A percentile compares a stretch with the other conserved stretches of the same genome.
These are phyloP conservation scores for Dryoscopus gambensis DNA, from an alignment of 2,113 vertebrate species.

Conservation along the genomic window DNA sequence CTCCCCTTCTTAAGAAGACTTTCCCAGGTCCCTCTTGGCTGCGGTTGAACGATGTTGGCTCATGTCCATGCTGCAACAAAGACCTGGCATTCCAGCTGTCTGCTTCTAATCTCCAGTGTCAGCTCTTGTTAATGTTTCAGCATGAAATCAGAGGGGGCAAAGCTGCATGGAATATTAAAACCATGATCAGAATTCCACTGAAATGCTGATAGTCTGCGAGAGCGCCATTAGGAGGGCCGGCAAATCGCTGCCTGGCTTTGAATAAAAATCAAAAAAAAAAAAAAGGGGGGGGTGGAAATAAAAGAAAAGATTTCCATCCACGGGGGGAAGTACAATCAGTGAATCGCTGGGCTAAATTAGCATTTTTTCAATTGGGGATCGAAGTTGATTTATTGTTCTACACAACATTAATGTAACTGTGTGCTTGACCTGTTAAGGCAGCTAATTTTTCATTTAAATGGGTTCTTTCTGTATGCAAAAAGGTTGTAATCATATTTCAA, in stretches of 20 bases:
- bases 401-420: constrained; percentile 79
- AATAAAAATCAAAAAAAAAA: constrained; percentile 69
- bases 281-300: constrained; percentile 67
- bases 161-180: constrained; percentile 93
- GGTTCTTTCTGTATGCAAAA: constrained; percentile 64
- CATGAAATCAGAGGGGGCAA: constrained; percentile 96
- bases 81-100: constrained; percentile 98
- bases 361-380: constrained; percentile 82
- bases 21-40: constrained; percentile 97
- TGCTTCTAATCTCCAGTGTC: constrained; percentile 99
- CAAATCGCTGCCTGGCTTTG: constrained; percentile 72
- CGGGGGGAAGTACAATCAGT: constrained; percentile 73
- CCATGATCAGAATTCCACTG: constrained; percentile 89
- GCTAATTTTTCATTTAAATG: constrained; percentile 80
- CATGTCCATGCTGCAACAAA: constrained; percentile 93
- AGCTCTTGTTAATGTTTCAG: constrained; percentile 98
- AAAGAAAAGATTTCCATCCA: constrained; percentile 75
- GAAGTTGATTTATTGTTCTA: constrained; percentile 81
- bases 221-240: constrained; percentile 72
- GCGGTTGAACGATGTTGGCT: constrained; percentile 91
- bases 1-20: constrained; percentile 84
- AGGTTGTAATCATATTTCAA: constrained; percentile 77
- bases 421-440: constrained; percentile 76
- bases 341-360: constrained; percentile 75
- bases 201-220: constrained; percentile 82